phyloP scores from a whole-genome alignment of 2,888 invertebrate species.

The Pycnomerus fuliginosus region DNA sequence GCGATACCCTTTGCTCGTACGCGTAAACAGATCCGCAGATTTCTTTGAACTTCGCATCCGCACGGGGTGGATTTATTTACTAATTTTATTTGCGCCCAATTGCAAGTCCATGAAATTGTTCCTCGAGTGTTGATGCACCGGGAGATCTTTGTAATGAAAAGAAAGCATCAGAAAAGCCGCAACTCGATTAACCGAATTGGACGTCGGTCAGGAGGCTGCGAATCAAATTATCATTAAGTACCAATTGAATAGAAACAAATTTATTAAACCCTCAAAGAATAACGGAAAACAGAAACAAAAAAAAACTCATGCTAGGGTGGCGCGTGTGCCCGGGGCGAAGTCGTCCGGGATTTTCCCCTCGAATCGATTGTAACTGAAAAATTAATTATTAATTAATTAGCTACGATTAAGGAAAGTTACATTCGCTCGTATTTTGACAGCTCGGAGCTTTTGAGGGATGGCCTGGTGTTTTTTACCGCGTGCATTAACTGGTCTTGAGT shows the following conservation, averaged over 20 bases:
- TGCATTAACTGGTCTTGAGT: constrained; percentile 64
- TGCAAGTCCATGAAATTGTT: constrained; percentile 16
- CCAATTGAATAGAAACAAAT: background rate
- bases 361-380: constrained; percentile 49
- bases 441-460: constrained; percentile 73
- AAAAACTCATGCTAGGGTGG: constrained; percentile 44
- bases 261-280: constrained; percentile 5
- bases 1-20: constrained; percentile 23
- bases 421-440: constrained; percentile 71
- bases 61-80: constrained; percentile 7
- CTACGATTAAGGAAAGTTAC: too few relatives aligned
- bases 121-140: constrained; percentile 29
- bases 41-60: constrained; percentile 11
- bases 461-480: constrained; percentile 70
- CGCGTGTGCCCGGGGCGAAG: constrained; percentile 39
- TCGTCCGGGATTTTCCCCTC: constrained; percentile 40
- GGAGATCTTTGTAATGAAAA: constrained; percentile 39
- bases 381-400: background rate
- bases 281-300: constrained; percentile 10
- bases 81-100: constrained; percentile 12
- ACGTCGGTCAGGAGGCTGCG: constrained; percentile 24
- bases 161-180: constrained; percentile 35
- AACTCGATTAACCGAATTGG: constrained; percentile 31
- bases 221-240: constrained; percentile 1
- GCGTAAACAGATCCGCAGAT: constrained; percentile 13